These are phyloP conservation scores for Trachelus iudaicus DNA, from an alignment of 2,888 invertebrate genomes.

Conservation along the genomic window DNA sequence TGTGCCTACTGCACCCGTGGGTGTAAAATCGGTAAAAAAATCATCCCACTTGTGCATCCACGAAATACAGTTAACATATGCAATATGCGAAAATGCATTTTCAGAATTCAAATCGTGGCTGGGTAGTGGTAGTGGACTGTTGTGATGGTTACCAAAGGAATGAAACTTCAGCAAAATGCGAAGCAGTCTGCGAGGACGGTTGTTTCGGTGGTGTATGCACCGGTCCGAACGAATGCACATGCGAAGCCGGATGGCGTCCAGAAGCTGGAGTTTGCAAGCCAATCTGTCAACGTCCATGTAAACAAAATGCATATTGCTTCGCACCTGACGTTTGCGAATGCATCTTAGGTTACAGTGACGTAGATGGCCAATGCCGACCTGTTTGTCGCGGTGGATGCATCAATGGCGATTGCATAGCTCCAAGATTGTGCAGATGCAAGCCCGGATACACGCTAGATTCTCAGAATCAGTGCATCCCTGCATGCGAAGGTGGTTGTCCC, in stretches of 20 bases:
- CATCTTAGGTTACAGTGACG: slow-evolving; percentile 67
- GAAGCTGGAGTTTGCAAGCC: slow-evolving; percentile 74
- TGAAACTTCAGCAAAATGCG: slow-evolving; percentile 68
- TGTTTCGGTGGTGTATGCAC: slow-evolving; percentile 79
- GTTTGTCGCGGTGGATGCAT: slow-evolving; percentile 61
- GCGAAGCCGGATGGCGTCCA: slow-evolving; percentile 72
- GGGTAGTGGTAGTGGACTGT: slow-evolving; percentile 68
- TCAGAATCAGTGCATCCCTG: slow-evolving; percentile 49
- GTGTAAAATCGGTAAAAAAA: slow-evolving; percentile 5
- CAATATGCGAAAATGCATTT: background rate
- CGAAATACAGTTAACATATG: no score
- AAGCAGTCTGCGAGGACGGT: slow-evolving; percentile 73
- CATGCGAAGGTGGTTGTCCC: slow-evolving; percentile 58
- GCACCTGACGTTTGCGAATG: slow-evolving; percentile 73
- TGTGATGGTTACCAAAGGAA: slow-evolving; percentile 78
- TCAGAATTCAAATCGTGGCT: slow-evolving; percentile 26
- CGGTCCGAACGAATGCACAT: slow-evolving; percentile 74
- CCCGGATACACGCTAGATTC: slow-evolving; percentile 50
- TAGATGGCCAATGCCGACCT: slow-evolving; percentile 66
- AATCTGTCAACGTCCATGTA: slow-evolving; percentile 70
- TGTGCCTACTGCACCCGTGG: background rate
- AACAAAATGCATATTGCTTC: slow-evolving; percentile 67
- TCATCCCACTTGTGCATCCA: background rate
- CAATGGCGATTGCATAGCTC: slow-evolving; percentile 58
- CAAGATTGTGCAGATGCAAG: slow-evolving; percentile 51